phyloP scores from a whole-genome alignment of 2,113 vertebrate species.

The Erinaceus europaeus region DNA sequence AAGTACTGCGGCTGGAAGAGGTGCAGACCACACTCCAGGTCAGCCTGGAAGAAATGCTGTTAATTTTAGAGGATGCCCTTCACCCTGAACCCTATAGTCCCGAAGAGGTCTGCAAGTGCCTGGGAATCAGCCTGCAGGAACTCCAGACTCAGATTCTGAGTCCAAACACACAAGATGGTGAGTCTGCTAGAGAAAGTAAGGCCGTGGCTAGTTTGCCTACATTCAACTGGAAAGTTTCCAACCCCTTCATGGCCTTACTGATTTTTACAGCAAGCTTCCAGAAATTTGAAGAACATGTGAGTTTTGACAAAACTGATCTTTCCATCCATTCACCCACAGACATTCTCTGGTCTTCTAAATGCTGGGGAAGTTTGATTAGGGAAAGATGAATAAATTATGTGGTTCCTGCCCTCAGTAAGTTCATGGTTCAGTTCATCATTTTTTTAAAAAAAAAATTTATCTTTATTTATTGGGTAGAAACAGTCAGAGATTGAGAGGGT shows the following conservation, averaged over 20 bases:
- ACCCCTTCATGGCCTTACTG: background rate
- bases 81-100: slow-evolving; percentile 91
- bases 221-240: background rate
- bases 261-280: background rate
- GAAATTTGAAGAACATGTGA: background rate
- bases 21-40: slow-evolving; percentile 87
- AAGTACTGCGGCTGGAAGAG: slow-evolving; percentile 85
- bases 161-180: slow-evolving; percentile 90
- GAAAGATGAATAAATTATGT: background rate
- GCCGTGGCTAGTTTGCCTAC: no score
- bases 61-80: slow-evolving; percentile 88
- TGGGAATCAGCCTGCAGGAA: slow-evolving; percentile 88
- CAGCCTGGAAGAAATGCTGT: slow-evolving; percentile 91
- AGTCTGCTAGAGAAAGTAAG: slow-evolving; percentile 62
- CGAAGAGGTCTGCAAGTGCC: slow-evolving; percentile 90
- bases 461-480: no score
- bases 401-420: background rate
- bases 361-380: background rate
- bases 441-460: no score
- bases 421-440: background rate
- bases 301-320: background rate
- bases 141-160: slow-evolving; percentile 87
- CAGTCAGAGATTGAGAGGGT: no score
- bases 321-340: background rate
- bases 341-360: background rate